phyloP scores from a whole-genome alignment of 2,888 invertebrate genomes.

The Gymnocheta viridis region DNA sequence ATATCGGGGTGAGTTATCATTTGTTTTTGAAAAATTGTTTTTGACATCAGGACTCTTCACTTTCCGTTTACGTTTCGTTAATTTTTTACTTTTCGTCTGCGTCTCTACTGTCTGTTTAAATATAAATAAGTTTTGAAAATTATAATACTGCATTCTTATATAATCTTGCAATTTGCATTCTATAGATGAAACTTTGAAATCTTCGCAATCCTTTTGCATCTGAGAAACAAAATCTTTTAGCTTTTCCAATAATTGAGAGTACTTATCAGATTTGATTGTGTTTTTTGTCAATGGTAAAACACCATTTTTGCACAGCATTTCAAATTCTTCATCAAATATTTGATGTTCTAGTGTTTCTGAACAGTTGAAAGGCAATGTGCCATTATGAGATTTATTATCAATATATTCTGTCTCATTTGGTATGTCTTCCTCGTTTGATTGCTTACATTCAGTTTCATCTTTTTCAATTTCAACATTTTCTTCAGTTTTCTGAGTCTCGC shows the following conservation, averaged over 20 bases:
- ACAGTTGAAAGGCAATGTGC: conserved; percentile 69
- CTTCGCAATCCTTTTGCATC: conserved; percentile 73
- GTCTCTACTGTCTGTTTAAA: conserved; percentile 37
- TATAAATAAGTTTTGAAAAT: conserved; percentile 71
- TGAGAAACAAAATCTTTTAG: conserved; percentile 73
- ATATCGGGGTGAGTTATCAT: conserved; percentile 67
- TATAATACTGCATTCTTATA: conserved; percentile 71
- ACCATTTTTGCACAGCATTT: conserved; percentile 60
- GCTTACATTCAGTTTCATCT: background rate
- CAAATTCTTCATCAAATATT: conserved; percentile 71
- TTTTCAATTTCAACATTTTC: background rate
- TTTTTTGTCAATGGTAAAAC: conserved; percentile 15
- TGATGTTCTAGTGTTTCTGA: conserved; percentile 74
- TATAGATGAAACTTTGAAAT: conserved; percentile 57
- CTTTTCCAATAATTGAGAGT: conserved; percentile 60
- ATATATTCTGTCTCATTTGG: background rate
- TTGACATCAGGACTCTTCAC: conserved; percentile 73
- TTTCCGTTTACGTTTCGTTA: conserved; percentile 70
- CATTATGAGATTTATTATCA: conserved; percentile 11
- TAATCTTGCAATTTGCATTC: conserved; percentile 72
- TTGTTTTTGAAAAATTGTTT: conserved; percentile 69
- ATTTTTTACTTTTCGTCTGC: conserved; percentile 43
- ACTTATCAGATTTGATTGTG: background rate
- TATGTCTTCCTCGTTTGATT: background rate
- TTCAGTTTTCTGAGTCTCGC: background rate